Evolutionary conservation across 2,888 invertebrate species (phyloP), one percentile per base, ranked within the genome.

Genomic region (Anorthoa munda): DNA sequence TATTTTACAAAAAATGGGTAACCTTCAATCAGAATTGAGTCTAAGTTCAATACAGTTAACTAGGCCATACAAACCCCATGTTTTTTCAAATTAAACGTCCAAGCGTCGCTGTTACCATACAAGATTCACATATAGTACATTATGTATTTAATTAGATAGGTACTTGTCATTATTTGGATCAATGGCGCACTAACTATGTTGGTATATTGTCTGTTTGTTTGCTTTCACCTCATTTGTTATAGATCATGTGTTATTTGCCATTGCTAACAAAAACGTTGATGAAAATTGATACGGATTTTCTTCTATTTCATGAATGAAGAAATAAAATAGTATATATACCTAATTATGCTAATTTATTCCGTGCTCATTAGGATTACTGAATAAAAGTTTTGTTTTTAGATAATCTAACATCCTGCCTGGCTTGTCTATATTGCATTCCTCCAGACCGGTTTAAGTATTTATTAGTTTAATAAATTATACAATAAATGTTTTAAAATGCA

Each of bases 111-210:
- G 39, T 68, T 11, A 59, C 59, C 5, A 23, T 48, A 26, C 13
- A 59, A 9, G 70, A 45, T 26, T 61, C 31, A 53, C 46, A 48
- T 18, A 56, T 46, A 59, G 4, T 13, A 76, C 0, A 17, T 26
- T 39, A 64, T 21, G 9, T 53, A 50, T 79, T 79, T 59, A 72
- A 79, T 79, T 65, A 72, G 21, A 17, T 60, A 26, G 21, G 21
- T 60, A 26, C 26, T 51, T 15, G 46, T 79, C 56, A 63, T 66
- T 58, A 80, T 66, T n/a, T 72, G 26, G 51, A 72, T 63, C 46
- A 80, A 73, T 23, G 51, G 46, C 17, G 21, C 48, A 59, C 17
- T 51, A 31, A 23, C 53, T 50, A 56, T 45, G 26, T 23, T 60
- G 55, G 17, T 21, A 11, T 59, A 66, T 58, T 63, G 31, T 56